Base-by-base conservation (phyloP, 2,797 vertebrate genomes). In the Pteropus rufus region DNA sequence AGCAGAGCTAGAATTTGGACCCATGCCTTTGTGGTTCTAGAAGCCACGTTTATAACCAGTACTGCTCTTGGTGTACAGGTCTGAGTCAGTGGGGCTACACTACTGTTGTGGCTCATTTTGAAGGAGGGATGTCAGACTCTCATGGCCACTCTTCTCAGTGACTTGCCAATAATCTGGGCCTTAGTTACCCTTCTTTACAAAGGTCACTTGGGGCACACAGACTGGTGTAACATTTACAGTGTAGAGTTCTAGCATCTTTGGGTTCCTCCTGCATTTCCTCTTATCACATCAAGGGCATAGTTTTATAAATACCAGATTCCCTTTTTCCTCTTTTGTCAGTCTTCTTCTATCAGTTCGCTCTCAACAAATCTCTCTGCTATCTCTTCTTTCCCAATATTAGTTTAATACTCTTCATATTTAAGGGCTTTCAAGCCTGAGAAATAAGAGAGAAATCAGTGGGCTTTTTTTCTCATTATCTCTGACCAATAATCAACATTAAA, bases 401-500 rank as follows among this genome's bases (percentile, higher is more conserved):
- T 92, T 92, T 95, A 92, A 92, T 95, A 67, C 86, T 92, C 54
- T 89, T 97, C 29, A 73, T n/a, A 82, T 82, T 36, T 73, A 96
- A 84, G 16, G 81, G 73, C 7, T 41, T 93, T 96, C 52, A 89
- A 93, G 44, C 29, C 64, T 94, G 69, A 84, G 7, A 95, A 24
- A 96, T 82, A 91, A 95, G 44, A 89, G 18, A 94, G 36, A 96
- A 86, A 95, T 77, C 36, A 64, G 26, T 41, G 21, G 24, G 5
- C 0, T 24, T 34, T 54, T 31, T 5, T 70, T 41, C 46, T 3
- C 60, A 72, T 65, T 90, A 92, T 96, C 46, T 73, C 62, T 87
- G 73, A n/a, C 10, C 23, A 97, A 89, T 62, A 65, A 80, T 95
- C 58, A 95, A 60, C 76, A 73, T 86, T 96, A 93, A 94, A 91